These are phyloP conservation scores for Choreutis nemorana DNA, from an alignment of 2,888 invertebrate species.

Conservation along the genomic window DNA sequence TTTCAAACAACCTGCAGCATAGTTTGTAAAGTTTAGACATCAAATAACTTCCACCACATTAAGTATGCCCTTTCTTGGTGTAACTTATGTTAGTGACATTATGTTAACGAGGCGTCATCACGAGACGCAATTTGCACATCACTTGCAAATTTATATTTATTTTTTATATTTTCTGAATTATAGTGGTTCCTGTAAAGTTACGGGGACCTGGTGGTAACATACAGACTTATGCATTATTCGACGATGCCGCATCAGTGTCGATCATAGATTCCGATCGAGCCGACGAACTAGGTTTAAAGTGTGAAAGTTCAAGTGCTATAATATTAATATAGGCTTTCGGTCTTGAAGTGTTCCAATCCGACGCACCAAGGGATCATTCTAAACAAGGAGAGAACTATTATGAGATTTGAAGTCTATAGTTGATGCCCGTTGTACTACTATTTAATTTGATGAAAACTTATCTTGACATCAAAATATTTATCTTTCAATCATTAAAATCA, in stretches of 20 bases:
- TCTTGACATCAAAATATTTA: conserved; percentile 3
- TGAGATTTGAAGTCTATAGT: conserved; percentile 4
- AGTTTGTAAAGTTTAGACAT: no score
- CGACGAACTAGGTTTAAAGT: conserved; percentile 1
- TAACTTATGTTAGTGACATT: conserved; percentile 19
- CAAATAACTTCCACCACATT: no score
- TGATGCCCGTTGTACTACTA: no score
- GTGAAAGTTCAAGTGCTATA: conserved; percentile 2
- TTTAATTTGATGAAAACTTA: conserved; percentile 4
- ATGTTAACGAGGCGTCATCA: conserved; percentile 21
- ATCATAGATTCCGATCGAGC: conserved; percentile 4
- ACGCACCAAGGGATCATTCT: conserved; percentile 4
- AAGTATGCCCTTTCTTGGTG: conserved; percentile 15
- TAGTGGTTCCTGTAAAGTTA: conserved; percentile 3
- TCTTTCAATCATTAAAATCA: no score
- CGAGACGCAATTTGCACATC: conserved; percentile 20
- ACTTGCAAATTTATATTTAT: conserved; percentile 20
- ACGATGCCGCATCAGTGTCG: conserved; percentile 5
- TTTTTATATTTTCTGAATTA: conserved; percentile 19
- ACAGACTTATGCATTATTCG: conserved; percentile 1
- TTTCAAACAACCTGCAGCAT: no score
- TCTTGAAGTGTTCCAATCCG: conserved; percentile 5
- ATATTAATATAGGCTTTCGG: conserved; percentile 5
- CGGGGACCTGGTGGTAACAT: conserved; percentile 3
- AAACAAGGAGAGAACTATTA: background rate